Percentiles rank a stretch among this genome's conserved stretches.
Conservation (phyloP, 2,113 vertebrate species). For the Hassar affinis region DNA sequence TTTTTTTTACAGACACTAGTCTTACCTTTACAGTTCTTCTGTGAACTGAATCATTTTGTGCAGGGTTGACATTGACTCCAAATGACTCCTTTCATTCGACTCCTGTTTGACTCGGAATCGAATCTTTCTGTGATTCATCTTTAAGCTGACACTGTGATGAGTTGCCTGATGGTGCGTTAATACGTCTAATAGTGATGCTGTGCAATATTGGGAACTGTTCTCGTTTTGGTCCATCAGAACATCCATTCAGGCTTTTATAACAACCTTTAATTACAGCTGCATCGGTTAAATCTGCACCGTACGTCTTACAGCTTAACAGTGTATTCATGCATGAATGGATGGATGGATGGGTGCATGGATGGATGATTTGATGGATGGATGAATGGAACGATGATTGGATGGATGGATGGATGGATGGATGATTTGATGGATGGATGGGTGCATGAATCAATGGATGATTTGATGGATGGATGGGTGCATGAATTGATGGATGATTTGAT, state of each 20-base stretch:
- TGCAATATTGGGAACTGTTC: not conserved
- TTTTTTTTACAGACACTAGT: not conserved
- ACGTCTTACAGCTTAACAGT: too few species aligned
- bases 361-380: too few species aligned
- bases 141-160: too few species aligned
- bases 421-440: too few species aligned
- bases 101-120: not conserved
- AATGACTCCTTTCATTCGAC: not conserved
- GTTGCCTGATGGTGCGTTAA: not conserved
- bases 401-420: too few species aligned
- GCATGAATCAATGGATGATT: too few species aligned
- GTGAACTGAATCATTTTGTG: not conserved
- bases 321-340: too few species aligned
- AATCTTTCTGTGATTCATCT: not conserved
- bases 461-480: too few species aligned
- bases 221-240: not conserved
- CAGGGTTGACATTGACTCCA: not conserved
- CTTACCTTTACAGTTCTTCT: not conserved
- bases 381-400: too few species aligned
- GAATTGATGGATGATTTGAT: too few species aligned
- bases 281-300: not conserved
- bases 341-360: too few species aligned
- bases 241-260: not conserved
- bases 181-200: not conserved
- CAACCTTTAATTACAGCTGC: not conserved